Evolutionary conservation across 2,113 vertebrate species (phyloP), one percentile per base, ranked within the genome.

Genomic region (Lucifuga dentata): DNA sequence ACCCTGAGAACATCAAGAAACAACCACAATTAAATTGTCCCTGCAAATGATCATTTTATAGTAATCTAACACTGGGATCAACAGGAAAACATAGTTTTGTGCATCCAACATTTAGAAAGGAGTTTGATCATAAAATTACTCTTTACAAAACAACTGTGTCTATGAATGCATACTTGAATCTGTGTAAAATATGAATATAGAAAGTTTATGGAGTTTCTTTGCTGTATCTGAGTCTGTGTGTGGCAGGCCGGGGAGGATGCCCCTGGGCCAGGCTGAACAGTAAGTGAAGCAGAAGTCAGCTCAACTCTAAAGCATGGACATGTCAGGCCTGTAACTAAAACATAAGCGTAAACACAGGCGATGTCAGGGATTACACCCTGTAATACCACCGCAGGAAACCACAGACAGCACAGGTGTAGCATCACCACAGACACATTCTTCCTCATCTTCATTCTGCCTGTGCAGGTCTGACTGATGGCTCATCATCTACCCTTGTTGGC

Each of bases 321-420:
- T 60, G 49, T 79, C 72, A 56, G 66, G 39, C 61, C 74, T 80
- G 86, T 92, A 85, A 90, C 90, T 87, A 91, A 88, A 90, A 92
- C 88, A 91, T 79, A 86, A 44, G 69, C 60, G 59, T 84, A 90
- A 92, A 92, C 91, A 92, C 60, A 33, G 85, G 73, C 65, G 80
- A 87, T 81, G 87, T 85, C 76, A 88, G 43, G 81, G 85, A 90
- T 89, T 86, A 85, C 78, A 81, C 72, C 72, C 74, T 63, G 59
- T 63, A 50, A 80, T 59, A 86, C 24, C 24, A 75, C 81, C 83
- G 57, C 77, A 71, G 86, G 79, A 80, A 81, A 82, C 44, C 39
- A 57, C 66, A 70, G 76, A 65, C 56, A 75, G 74, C 70, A 43
- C 88, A 90, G 89, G 86, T 87, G 86, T 75, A 87, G 73, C 61